phyloP scores from a whole-genome alignment of 2,888 invertebrate genomes.

The Plebejus argus region DNA sequence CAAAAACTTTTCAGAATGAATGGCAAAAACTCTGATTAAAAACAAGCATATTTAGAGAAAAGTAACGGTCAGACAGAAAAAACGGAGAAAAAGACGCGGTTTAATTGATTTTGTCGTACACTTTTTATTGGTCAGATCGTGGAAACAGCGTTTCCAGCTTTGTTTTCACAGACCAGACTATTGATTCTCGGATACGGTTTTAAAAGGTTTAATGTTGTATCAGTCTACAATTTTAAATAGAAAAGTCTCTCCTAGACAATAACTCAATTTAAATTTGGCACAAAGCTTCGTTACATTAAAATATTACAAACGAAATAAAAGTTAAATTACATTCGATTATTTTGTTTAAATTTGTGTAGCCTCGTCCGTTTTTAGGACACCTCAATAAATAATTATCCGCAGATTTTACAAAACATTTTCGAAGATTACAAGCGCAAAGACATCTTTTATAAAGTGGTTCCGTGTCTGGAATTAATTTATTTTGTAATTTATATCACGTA shows the following conservation, averaged over 20 bases:
- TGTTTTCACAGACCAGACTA: slow-evolving; percentile 25
- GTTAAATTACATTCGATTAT: background rate
- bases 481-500: slow-evolving; percentile 32
- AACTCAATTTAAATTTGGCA: background rate
- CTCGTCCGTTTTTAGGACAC: background rate
- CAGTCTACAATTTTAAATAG: slow-evolving; percentile 2
- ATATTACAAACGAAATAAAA: background rate
- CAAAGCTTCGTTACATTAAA: background rate
- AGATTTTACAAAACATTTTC: background rate
- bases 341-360: background rate
- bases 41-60: slow-evolving; percentile 22
- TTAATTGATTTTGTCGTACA: slow-evolving; percentile 25
- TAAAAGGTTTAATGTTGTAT: slow-evolving; percentile 19
- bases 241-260: slow-evolving; percentile 1
- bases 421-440: background rate
- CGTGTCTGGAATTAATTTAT: slow-evolving; percentile 26
- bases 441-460: slow-evolving; percentile 24
- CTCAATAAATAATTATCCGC: background rate
- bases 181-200: slow-evolving; percentile 2
- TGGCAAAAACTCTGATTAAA: slow-evolving; percentile 10
- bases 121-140: slow-evolving; percentile 29
- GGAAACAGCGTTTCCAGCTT: slow-evolving; percentile 25
- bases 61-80: slow-evolving; percentile 10
- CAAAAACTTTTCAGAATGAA: background rate
- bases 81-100: slow-evolving; percentile 10